Evolutionary conservation across 2,113 vertebrate genomes (phyloP), one percentile per base, ranked within the genome.

Genomic region (Halichoerus grypus): DNA sequence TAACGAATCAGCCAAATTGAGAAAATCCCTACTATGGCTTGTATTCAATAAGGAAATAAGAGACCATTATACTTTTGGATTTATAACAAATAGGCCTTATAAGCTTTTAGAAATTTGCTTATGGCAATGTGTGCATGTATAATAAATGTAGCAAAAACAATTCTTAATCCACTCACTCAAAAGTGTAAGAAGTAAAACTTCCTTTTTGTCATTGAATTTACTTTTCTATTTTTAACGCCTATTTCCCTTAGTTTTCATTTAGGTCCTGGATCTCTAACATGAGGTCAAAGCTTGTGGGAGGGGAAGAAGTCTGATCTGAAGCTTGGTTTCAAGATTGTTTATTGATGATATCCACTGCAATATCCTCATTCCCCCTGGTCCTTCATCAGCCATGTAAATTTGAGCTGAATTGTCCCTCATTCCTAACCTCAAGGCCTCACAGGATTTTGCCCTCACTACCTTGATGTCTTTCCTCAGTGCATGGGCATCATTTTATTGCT

Each of bases 271-370:
- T 89, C 55, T 63, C 14, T 2, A 36, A 59, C 2, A 69, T 6
- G 18, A 19, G 26, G 31, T 57, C 22, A 33, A 46, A 16, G 19
- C 16, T 39, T 65, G 5, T 42, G 22, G 21, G 12, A 31, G 4
- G 2, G 5, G 2, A 15, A 74, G 1, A 21, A 1, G 16, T 61
- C n/a, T n/a, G 28, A 80, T 55, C 26, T 18, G 19, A 7, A 9
- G 1, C 15, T 83, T 61, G 57, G 26, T 31, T 71, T 82, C 16
- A 39, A 39, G 24, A 13, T 6, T 33, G 13, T 13, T 46, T 61
- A 15, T 33, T 39, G 22, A 14, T 61, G 19, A 0, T 7, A 3
- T 61, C 21, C 4, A 13, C 26, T 0, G 0, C 28, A 22, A 55
- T 7, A 69, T 11, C 55, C 9, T 67, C 55, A 31, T 4, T 18